A percentile compares a stretch with the other conserved stretches of the same genome.
These are phyloP conservation scores for Campylomormyrus numenius DNA, from an alignment of 2,113 vertebrate species.

Conservation along the genomic window DNA sequence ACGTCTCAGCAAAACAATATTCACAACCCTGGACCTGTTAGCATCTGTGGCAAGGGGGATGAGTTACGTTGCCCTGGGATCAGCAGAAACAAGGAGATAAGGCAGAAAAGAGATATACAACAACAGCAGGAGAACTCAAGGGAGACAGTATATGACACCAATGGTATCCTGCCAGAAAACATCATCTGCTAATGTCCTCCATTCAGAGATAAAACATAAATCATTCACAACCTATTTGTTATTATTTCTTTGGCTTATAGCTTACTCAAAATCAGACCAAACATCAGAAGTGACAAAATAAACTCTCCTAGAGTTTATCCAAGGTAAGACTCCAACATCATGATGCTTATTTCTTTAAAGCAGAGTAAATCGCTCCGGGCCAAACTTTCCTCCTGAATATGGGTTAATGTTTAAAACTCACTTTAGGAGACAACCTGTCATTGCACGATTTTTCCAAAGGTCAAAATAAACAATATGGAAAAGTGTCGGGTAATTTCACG, in stretches of 20 bases:
- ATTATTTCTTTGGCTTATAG: background rate
- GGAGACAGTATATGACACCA: background rate
- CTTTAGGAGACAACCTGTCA: background rate
- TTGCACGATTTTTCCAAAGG: background rate
- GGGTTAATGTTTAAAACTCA: background rate
- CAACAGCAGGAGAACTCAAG: background rate
- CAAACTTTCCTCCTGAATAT: background rate
- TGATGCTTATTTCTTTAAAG: background rate
- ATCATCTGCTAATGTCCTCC: background rate
- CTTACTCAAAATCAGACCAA: background rate
- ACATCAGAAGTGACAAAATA: background rate
- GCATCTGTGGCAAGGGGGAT: background rate
- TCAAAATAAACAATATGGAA: constrained; percentile 3
- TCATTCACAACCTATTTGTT: background rate
- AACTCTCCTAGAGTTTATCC: background rate
- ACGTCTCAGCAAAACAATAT: background rate
- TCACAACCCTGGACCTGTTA: background rate
- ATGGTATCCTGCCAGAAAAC: background rate
- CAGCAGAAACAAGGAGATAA: background rate
- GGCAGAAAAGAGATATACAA: background rate
- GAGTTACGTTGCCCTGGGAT: background rate
- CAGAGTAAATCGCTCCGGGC: background rate
- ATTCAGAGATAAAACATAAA: background rate
- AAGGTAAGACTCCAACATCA: background rate
- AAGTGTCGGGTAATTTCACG: background rate